A percentile compares a stretch with the other conserved stretches of the same genome.
Conservation (phyloP, 2,888 invertebrate genomes). For the Cactoblastis cactorum region DNA sequence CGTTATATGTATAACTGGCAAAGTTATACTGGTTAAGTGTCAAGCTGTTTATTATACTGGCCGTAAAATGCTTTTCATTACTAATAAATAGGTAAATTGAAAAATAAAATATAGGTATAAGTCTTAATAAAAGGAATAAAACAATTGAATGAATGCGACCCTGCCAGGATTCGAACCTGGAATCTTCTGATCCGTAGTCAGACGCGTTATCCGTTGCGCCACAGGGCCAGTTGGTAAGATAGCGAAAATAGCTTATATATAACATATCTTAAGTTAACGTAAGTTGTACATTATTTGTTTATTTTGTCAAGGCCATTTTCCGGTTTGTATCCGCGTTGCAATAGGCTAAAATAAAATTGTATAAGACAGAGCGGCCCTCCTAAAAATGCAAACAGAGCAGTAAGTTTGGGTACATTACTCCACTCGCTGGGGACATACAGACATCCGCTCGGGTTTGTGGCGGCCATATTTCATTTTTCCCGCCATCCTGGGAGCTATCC, state of each 20-base stretch:
- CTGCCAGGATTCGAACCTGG: constrained; percentile 84
- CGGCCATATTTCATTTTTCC: constrained; percentile 62
- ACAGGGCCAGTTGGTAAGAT: constrained; percentile 59
- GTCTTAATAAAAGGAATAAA: background rate
- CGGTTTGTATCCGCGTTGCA: background rate
- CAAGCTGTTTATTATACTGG: too few species aligned
- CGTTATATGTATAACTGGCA: too few species aligned
- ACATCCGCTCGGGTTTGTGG: constrained; percentile 35
- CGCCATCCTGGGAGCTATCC: constrained; percentile 46
- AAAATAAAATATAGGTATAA: background rate
- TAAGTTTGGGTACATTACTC: constrained; percentile 8
- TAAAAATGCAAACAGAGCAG: constrained; percentile 8
- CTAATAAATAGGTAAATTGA: background rate
- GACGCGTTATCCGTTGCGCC: constrained; percentile 85
- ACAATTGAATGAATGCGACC: constrained; percentile 48
- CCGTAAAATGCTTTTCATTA: background rate
- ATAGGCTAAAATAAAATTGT: background rate
- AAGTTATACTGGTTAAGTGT: too few species aligned
- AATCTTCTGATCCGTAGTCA: constrained; percentile 86
- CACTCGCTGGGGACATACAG: constrained; percentile 22
- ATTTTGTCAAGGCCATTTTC: constrained; percentile 3
- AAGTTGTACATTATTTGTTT: background rate
- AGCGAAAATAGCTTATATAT: constrained; percentile 29
- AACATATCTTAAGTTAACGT: background rate
- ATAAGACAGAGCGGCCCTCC: background rate